phyloP scores from a whole-genome alignment of 2,888 invertebrate species.

The Baccha elongata region DNA sequence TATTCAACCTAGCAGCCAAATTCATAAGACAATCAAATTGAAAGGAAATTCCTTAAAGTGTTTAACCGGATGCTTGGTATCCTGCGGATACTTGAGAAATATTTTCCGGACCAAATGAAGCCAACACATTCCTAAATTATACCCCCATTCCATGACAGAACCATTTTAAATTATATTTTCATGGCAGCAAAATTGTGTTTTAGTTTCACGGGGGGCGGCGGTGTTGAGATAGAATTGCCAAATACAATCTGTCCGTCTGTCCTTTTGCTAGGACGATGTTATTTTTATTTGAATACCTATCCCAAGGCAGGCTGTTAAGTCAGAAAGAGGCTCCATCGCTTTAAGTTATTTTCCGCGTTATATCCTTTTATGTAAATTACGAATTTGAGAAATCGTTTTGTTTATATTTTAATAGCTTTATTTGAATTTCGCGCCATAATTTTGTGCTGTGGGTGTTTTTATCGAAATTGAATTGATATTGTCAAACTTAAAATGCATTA shows the following conservation, averaged over 20 bases:
- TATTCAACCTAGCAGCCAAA: not conserved
- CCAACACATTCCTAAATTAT: constrained; percentile 18
- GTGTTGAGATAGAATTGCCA: not conserved
- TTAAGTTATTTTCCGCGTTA: constrained; percentile 29
- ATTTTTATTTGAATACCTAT: constrained; percentile 23
- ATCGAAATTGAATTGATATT: constrained; percentile 16
- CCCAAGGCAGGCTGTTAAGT: not conserved
- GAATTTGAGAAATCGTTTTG: constrained; percentile 37
- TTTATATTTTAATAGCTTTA: constrained; percentile 59
- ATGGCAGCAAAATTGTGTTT: not conserved
- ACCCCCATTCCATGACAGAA: not conserved
- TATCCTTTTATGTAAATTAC: constrained; percentile 55
- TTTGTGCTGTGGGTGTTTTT: not conserved
- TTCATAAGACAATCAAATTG: constrained; percentile 48
- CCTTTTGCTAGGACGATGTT: constrained; percentile 13
- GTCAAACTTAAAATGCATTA: constrained; percentile 5
- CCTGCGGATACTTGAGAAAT: constrained; percentile 45
- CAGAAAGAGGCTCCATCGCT: not conserved
- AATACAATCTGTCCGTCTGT: constrained; percentile 13
- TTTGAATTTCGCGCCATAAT: constrained; percentile 55
- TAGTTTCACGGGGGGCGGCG: not conserved
- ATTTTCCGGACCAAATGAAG: constrained; percentile 35
- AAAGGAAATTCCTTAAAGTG: constrained; percentile 36
- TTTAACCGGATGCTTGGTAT: constrained; percentile 6
- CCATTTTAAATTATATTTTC: constrained; percentile 21